Evolutionary conservation across 1,140 invertebrate species (phyloP).

Genomic region (Melipona quadrifasciata): DNA sequence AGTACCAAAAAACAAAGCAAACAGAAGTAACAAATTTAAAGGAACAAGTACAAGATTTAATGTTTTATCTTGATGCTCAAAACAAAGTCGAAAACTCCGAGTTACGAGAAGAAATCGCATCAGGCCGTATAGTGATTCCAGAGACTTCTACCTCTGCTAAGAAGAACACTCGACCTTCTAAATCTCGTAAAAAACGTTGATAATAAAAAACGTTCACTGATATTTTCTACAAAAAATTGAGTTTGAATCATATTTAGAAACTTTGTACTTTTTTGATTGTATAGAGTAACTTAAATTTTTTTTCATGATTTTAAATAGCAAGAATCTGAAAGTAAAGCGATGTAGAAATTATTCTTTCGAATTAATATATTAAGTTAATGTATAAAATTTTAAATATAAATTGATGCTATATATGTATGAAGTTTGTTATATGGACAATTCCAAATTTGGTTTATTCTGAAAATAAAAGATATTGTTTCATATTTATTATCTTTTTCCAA

Average conservation of each 20-base stretch:
- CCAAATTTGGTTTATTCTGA: neutral
- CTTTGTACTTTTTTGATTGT: slow-evolving; percentile 16
- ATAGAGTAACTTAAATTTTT: neutral
- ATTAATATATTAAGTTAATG: neutral
- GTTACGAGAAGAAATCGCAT: slow-evolving; percentile 86
- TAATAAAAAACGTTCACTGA: neutral
- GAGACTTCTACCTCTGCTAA: slow-evolving; percentile 43
- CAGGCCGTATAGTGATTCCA: slow-evolving; percentile 86
- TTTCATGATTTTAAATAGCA: slow-evolving; percentile 5
- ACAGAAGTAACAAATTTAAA: slow-evolving; percentile 91
- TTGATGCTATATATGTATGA: neutral
- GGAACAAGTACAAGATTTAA: slow-evolving; percentile 96
- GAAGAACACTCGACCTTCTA: slow-evolving; percentile 46
- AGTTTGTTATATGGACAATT: neutral
- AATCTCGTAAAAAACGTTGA: slow-evolving; percentile 58
- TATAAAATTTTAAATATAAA: neutral
- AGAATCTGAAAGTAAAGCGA: neutral
- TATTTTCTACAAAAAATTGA: slow-evolving; percentile 20
- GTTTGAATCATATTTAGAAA: neutral
- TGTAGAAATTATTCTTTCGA: neutral
- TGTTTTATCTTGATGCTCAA: slow-evolving; percentile 97
- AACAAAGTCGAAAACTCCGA: slow-evolving; percentile 85
- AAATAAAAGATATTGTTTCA: slow-evolving; percentile 14
- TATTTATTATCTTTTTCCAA: neutral
- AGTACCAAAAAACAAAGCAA: slow-evolving; percentile 84